phyloP scores from a whole-genome alignment of 2,113 vertebrate species.

The Rhinichthys klamathensis region DNA sequence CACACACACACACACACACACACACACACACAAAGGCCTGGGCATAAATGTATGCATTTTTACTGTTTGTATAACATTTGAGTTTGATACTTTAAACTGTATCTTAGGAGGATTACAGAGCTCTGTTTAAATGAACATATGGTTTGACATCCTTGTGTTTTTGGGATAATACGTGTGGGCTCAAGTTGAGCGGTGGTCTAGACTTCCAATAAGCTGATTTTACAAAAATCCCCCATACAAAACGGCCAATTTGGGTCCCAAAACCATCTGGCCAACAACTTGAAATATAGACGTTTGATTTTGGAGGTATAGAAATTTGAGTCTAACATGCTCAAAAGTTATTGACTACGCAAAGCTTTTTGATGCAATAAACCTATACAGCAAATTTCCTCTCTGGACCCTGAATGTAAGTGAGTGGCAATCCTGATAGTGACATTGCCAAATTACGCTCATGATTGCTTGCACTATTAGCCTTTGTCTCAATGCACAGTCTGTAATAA shows the following conservation, averaged over 20 bases:
- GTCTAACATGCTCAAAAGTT: neutral
- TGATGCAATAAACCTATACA: neutral
- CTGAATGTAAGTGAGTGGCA: neutral
- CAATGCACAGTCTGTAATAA: slow-evolving; percentile 45
- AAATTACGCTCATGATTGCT: slow-evolving; percentile 9
- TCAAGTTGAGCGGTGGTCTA: slow-evolving; percentile 61
- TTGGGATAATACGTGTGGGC: neutral
- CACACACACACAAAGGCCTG: neutral
- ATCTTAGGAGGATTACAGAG: slow-evolving; percentile 9
- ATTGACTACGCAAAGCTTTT: neutral
- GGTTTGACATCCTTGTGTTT: slow-evolving; percentile 31
- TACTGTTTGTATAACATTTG: neutral
- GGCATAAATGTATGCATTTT: neutral
- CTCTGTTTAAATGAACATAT: slow-evolving; percentile 49
- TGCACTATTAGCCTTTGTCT: slow-evolving; percentile 42
- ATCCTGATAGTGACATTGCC: slow-evolving; percentile 1
- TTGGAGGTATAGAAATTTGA: neutral
- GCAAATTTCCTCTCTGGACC: neutral
- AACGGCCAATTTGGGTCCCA: slow-evolving; percentile 43
- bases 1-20: too few species aligned
- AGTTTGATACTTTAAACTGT: neutral
- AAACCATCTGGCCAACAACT: neutral
- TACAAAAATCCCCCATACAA: slow-evolving; percentile 41
- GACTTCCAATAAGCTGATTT: slow-evolving; percentile 60
- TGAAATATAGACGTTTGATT: slow-evolving; percentile 21